Percentiles rank a stretch among this genome's conserved stretches.
Evolutionary conservation across 2,797 vertebrate species (phyloP).

Genomic region (Microchirus variegatus): DNA sequence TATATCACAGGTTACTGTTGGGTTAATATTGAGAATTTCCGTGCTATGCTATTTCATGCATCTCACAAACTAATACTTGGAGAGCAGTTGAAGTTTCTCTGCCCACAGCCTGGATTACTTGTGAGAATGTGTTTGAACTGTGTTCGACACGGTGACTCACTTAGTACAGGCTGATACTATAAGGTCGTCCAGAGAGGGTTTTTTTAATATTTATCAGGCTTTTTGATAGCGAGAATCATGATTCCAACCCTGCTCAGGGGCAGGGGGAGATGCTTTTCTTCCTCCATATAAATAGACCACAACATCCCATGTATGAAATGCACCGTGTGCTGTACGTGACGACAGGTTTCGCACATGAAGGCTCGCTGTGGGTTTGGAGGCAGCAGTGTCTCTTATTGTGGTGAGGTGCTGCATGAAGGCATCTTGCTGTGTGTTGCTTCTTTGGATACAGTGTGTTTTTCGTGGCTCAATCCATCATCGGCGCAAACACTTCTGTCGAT

Average conservation of each 20-base stretch:
- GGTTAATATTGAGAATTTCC: background rate
- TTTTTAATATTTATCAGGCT: slow-evolving; percentile 10
- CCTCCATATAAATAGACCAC: too few species aligned
- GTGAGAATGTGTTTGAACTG: slow-evolving; percentile 12
- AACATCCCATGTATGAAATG: background rate
- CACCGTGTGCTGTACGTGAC: background rate
- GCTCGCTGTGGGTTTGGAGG: background rate
- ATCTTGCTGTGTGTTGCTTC: background rate
- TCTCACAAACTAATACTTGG: background rate
- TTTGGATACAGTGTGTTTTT: background rate
- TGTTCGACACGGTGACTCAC: slow-evolving; percentile 9
- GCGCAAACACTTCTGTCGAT: slow-evolving; percentile 19
- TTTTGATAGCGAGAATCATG: slow-evolving; percentile 19
- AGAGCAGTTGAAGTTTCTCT: slow-evolving; percentile 11
- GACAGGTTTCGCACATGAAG: background rate
- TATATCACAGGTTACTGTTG: too few species aligned
- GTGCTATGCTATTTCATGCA: slow-evolving; percentile 10
- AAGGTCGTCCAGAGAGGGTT: slow-evolving; percentile 18
- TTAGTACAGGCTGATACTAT: background rate
- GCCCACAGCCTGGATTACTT: slow-evolving; percentile 10
- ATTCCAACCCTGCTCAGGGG: slow-evolving; percentile 32
- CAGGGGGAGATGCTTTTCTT: background rate
- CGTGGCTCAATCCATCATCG: slow-evolving; percentile 26
- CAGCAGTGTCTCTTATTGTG: background rate
- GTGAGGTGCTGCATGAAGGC: background rate